phyloP scores from a whole-genome alignment of 2,113 vertebrate species.

The Gobiocypris rarus region DNA sequence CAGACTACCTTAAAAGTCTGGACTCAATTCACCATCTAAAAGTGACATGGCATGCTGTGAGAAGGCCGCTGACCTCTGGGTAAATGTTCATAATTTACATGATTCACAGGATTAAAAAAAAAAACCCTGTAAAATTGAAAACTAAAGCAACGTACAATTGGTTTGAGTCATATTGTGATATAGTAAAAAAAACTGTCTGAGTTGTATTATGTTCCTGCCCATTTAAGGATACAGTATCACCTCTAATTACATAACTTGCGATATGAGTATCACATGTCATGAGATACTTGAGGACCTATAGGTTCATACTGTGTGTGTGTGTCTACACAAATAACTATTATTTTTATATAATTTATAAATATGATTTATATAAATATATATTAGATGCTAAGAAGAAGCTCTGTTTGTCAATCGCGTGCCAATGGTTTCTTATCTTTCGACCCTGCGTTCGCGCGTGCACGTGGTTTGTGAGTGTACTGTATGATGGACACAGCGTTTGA shows the following conservation, averaged over 20 bases:
- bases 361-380: too few species aligned
- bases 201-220: not conserved
- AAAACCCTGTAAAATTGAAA: not conserved
- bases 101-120: too few species aligned
- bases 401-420: too few species aligned
- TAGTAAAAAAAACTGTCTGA: not conserved
- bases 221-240: not conserved
- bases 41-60: not conserved
- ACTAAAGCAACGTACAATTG: too few species aligned
- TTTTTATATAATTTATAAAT: too few species aligned
- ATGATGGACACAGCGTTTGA: too few species aligned
- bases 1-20: not conserved
- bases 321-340: too few species aligned
- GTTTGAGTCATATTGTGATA: not conserved
- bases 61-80: not conserved
- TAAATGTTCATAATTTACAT: not conserved
- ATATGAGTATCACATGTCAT: too few species aligned
- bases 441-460: too few species aligned
- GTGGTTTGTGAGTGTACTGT: not conserved
- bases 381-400: too few species aligned
- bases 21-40: not conserved
- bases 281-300: too few species aligned
- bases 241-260: not conserved
- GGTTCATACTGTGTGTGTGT: too few species aligned
- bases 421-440: not conserved